Base-by-base conservation (phyloP, 2,797 vertebrate species). In the Halcyon smyrnensis region DNA sequence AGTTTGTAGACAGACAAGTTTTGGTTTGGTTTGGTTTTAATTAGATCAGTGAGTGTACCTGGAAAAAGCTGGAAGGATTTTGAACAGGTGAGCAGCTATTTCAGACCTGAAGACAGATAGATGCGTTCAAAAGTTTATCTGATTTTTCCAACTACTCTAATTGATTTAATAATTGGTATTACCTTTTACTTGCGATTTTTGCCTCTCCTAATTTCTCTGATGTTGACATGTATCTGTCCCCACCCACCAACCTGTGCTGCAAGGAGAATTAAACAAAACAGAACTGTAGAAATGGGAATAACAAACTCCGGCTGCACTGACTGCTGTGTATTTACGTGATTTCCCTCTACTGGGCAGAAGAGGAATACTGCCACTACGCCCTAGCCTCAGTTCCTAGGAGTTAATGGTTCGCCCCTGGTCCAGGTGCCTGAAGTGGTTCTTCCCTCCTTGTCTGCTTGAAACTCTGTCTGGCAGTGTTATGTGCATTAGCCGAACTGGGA, bases 291-390 rank as follows among this genome's bases (percentile, higher is more conserved):
- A 84, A 76, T 25, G 23, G 51, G 54, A 76, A n/a, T 46, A 83
- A 67, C n/a, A 77, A 80, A 93, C 73, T 63, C 4, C 1, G 19
- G 9, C 24, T 59, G 60, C 18, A 15, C 60, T 36, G 43, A 9
- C 24, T 92, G 68, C 68, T 75, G 68, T 54, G 41, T 80, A 57
- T 67, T 95, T 89, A 80, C 86, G 10, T 93, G 50, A 87, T 90
- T 95, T 93, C 95, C 95, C 94, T 92, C 94, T 97, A 37, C 95
- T 83, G 96, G 96, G 53, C 70, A 71, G 77, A 68, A 78, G 73
- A 39, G 62, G 90, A 73, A 74, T 84, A 80, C 84, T 94, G 90
- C 70, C 71, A 74, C 70, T 62, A 54, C 6, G 50, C 68, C 75
- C 75, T 83, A 8, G 11, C 11, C n/a, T 67, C 60, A 24, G 80